phyloP scores from a whole-genome alignment of 2,113 vertebrate genomes.

The Kryptolebias marmoratus region DNA sequence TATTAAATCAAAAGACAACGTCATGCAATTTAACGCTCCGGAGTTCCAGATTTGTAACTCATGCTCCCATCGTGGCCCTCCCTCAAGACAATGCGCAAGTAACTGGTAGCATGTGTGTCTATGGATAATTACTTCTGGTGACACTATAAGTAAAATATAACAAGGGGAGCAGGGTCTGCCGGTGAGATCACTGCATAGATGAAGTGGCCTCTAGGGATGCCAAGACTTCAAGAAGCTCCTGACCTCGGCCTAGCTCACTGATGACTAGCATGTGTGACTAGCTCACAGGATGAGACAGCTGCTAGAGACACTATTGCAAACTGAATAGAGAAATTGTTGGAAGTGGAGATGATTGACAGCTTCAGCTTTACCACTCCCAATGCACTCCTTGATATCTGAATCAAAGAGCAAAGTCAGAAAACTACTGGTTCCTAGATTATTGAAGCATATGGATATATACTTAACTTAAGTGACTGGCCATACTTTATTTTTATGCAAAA shows the following conservation, averaged over 20 bases:
- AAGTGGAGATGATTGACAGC: constrained; percentile 53
- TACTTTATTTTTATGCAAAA: constrained; percentile 42
- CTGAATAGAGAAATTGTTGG: constrained; percentile 45
- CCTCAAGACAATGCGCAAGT: constrained; percentile 56
- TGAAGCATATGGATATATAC: constrained; percentile 57
- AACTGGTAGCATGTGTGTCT: constrained; percentile 81
- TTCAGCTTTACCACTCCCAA: constrained; percentile 40
- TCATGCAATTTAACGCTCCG: constrained; percentile 67
- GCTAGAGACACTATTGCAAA: constrained; percentile 62
- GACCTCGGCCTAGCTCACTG: constrained; percentile 80
- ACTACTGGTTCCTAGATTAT: constrained; percentile 37
- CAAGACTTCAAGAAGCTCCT: constrained; percentile 83
- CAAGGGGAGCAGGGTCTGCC: constrained; percentile 74
- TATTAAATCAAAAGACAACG: constrained; percentile 72
- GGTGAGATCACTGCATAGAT: constrained; percentile 80
- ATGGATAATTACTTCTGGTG: constrained; percentile 79
- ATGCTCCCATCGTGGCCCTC: constrained; percentile 38
- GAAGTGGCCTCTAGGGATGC: constrained; percentile 77
- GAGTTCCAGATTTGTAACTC: constrained; percentile 72
- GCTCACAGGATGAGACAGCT: constrained; percentile 76
- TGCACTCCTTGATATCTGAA: constrained; percentile 52
- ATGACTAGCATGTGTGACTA: constrained; percentile 84
- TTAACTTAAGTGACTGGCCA: constrained; percentile 23
- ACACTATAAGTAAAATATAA: constrained; percentile 82
- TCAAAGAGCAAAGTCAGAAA: constrained; percentile 44